Base-by-base conservation (phyloP, 2,888 invertebrate species). In the Criorhina ranunculi region DNA sequence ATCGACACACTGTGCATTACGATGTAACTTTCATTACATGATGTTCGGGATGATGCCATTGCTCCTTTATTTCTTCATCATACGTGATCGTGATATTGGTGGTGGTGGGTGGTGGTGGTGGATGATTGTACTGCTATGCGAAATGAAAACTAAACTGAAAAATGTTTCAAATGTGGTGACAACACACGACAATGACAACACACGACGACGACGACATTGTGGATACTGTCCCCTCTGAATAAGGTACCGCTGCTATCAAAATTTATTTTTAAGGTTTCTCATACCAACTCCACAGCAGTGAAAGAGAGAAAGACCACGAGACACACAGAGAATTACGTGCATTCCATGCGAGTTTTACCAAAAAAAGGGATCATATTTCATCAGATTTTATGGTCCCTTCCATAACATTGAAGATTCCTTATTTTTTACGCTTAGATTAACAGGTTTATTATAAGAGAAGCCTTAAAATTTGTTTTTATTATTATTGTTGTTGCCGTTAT, bases 391-490 rank as follows among this genome's bases (percentile, higher is more conserved):
- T 70, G 70, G 78, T 70, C 70, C 62, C 35, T 81, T 77, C 70
- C 64, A 77, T 82, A 82, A 72, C 70, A 66, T 70, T 82, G 77
- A 77, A 82, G 76, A 82, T 79, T 64, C 78, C 64, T 79, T 72
- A 53, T 64, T 79, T 72, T 73, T 79, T 79, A 79, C 72, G 73
- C 73, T 79, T 66, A 66, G 79, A 79, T 79, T 79, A 79, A 73
- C 79, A 46, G 64, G 64, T 82, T 77, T 77, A 70, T 77, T 77
- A 59, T 77, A 49, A 42, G 57, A 51, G 75, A 75, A 60, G 60
- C 75, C 67, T 73, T 75, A 67, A 62, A 75, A 73, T 81, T 81
- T 81, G 67, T 81, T 81, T 75, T 81, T 81, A 81, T 81, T 75
- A 55, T 81, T 81, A 81, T 81, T 75, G 75, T 75, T 75, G 60